Conservation (phyloP, 2,113 vertebrate species). For the Cairina moschata region DNA sequence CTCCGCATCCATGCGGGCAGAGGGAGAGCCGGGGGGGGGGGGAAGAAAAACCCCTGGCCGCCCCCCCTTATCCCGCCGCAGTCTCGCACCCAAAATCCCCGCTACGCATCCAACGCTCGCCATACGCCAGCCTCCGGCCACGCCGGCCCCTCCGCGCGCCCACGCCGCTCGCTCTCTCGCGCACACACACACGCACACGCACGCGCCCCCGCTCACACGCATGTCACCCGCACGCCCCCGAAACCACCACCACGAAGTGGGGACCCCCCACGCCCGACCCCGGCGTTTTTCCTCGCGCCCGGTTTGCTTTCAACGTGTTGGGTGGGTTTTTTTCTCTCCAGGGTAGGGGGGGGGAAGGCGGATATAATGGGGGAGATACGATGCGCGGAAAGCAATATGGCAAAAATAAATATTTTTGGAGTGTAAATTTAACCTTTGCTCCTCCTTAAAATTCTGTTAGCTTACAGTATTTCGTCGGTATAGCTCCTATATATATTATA, state of each 20-base stretch:
- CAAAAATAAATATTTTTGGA: slow-evolving; percentile 87
- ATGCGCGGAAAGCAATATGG: slow-evolving; percentile 81
- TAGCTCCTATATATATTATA: slow-evolving; percentile 80
- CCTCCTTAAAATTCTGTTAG: slow-evolving; percentile 80
- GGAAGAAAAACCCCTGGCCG: background rate
- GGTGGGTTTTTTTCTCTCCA: slow-evolving; percentile 10
- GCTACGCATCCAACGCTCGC: background rate
- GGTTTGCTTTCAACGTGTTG: slow-evolving; percentile 43
- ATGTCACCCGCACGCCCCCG: background rate
- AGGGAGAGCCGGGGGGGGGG: background rate
- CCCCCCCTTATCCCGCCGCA: background rate
- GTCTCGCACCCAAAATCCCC: background rate
- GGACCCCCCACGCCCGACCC: background rate
- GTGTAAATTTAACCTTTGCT: slow-evolving; percentile 87
- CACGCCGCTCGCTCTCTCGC: background rate
- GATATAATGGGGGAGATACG: slow-evolving; percentile 66
- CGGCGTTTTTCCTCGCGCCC: background rate
- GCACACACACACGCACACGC: background rate
- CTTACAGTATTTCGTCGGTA: slow-evolving; percentile 88
- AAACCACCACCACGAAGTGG: background rate
- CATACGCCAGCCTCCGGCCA: background rate
- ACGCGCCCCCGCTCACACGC: background rate
- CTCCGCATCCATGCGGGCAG: background rate
- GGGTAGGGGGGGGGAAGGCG: background rate
- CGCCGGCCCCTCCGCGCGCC: background rate